phyloP scores from a whole-genome alignment of 2,888 invertebrate genomes.

The Heliconius cydno region DNA sequence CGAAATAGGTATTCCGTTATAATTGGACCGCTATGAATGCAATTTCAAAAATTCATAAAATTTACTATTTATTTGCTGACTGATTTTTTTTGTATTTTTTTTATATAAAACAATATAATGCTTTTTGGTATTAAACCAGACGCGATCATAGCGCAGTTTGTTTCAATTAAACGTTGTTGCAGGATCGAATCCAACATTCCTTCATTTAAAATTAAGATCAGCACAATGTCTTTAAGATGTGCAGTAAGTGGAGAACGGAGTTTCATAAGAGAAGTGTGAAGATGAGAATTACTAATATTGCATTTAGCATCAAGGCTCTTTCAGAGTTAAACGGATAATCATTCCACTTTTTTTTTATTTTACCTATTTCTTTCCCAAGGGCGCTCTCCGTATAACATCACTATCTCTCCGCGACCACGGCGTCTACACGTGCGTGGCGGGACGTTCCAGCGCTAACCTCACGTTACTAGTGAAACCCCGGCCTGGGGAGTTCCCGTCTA shows the following conservation, averaged over 20 bases:
- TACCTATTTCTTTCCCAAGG: constrained; percentile 64
- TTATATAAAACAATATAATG: not conserved
- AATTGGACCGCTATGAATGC: constrained; percentile 1
- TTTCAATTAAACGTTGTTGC: no score
- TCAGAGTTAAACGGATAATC: no score
- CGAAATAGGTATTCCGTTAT: not conserved
- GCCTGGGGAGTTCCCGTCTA: constrained; percentile 90
- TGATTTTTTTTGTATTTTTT: not conserved
- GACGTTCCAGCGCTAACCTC: constrained; percentile 91
- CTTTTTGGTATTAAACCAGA: not conserved
- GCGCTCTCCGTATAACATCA: constrained; percentile 92
- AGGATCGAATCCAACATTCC: no score
- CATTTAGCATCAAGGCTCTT: no score
- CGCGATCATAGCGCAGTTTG: not conserved
- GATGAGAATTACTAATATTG: no score
- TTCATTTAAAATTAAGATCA: no score
- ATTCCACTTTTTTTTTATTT: not conserved
- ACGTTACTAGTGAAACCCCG: constrained; percentile 90
- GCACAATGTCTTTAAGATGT: no score
- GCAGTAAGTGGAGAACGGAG: no score
- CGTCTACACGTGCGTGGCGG: constrained; percentile 93
- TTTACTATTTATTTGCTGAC: no score
- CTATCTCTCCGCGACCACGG: constrained; percentile 92
- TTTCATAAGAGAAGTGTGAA: no score
- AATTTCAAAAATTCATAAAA: not conserved